Evolutionary conservation across 53 echinoderm and acorn worm species (phyloP).

Genomic region (Astropecten irregularis): DNA sequence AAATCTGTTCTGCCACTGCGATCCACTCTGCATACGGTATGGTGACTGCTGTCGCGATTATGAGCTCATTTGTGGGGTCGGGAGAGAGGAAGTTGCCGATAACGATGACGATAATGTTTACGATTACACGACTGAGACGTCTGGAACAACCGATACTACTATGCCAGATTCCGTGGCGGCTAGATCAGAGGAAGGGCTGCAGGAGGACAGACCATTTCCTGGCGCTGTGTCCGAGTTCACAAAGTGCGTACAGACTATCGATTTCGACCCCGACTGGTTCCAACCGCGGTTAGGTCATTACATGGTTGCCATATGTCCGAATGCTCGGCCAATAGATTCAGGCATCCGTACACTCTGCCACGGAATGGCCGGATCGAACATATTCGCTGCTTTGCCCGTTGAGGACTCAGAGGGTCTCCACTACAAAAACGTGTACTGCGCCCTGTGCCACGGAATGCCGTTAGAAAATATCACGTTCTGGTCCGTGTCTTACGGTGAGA

Average conservation of each 20-base stretch:
- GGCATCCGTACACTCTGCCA: not conserved
- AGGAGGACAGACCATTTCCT: no score
- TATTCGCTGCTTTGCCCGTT: not conserved
- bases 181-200: no score
- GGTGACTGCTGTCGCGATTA: not conserved
- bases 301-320: not conserved
- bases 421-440: constrained; percentile 33
- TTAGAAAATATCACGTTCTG: not conserved
- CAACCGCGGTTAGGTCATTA: not conserved
- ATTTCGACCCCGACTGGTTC: no score
- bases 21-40: not conserved
- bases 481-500: not conserved
- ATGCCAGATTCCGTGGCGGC: no score
- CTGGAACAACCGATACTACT: no score
- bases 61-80: not conserved
- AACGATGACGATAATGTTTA: not conserved
- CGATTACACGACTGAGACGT: no score
- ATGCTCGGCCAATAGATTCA: not conserved
- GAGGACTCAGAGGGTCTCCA: not conserved
- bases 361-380: not conserved
- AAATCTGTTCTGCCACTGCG: constrained; percentile 1
- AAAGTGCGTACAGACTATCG: constrained; percentile 3
- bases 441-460: constrained; percentile 5
- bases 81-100: no score
- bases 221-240: no score